A percentile compares a stretch with the other conserved stretches of the same genome.
These are phyloP conservation scores for Xylocampa areola DNA, from an alignment of 2,888 invertebrate species.

Conservation along the genomic window DNA sequence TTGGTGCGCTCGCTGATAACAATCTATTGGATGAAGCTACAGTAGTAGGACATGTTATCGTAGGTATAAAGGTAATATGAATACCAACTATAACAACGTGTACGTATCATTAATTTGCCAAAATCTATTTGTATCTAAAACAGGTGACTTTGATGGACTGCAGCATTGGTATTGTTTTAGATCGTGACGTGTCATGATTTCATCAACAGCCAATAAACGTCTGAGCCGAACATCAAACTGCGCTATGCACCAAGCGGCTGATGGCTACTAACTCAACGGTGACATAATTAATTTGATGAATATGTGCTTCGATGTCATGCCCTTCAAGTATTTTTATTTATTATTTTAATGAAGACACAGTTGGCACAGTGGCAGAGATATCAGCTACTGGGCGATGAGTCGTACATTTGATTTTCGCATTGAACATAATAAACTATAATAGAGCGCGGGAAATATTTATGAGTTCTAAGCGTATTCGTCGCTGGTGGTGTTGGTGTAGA, in stretches of 20 bases:
- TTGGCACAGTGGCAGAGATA: too few species aligned
- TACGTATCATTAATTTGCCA: slow-evolving; percentile 36
- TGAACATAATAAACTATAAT: too few species aligned
- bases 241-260: not conserved
- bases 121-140: slow-evolving; percentile 50
- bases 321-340: too few species aligned
- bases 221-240: slow-evolving; percentile 3
- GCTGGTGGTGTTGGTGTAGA: too few species aligned
- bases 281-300: not conserved
- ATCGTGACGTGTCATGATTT: slow-evolving; percentile 18
- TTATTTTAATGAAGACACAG: too few species aligned
- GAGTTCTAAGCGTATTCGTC: too few species aligned
- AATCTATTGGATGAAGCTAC: slow-evolving; percentile 11
- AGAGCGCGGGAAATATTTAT: too few species aligned
- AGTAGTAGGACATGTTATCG: not conserved
- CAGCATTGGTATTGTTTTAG: slow-evolving; percentile 35
- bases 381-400: too few species aligned
- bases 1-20: slow-evolving; percentile 5
- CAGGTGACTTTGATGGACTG: slow-evolving; percentile 47
- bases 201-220: slow-evolving; percentile 33
- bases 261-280: not conserved
- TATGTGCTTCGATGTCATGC: too few species aligned
- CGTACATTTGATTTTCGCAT: too few species aligned
- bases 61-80: slow-evolving; percentile 4
- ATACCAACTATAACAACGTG: slow-evolving; percentile 1